Conservation (phyloP, 2,113 vertebrate genomes). For the Petroica traversi region DNA sequence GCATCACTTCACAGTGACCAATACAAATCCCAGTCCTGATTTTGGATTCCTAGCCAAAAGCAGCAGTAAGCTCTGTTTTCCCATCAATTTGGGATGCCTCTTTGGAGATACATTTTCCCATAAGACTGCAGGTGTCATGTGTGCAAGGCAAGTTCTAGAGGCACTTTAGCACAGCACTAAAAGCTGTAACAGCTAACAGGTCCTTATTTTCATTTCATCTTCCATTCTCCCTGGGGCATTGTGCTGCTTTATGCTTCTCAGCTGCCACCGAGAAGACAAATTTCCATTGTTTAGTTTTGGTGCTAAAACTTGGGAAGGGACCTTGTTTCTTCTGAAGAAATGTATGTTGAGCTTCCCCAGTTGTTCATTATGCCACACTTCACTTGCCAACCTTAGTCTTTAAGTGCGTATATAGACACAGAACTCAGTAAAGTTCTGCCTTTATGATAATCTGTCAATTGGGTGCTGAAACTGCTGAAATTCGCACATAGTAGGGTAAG, state of each 20-base stretch:
- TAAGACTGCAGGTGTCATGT: neutral
- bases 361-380: neutral
- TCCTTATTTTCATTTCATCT: neutral
- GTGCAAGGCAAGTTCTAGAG: neutral
- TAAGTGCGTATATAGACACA: neutral
- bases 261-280: neutral
- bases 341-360: neutral
- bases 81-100: neutral
- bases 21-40: neutral
- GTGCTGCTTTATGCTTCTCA: neutral
- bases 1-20: neutral
- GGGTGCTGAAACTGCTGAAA: neutral
- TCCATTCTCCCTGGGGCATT: neutral
- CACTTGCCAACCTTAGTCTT: neutral
- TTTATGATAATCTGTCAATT: neutral
- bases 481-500: neutral
- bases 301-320: neutral
- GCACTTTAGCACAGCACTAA: neutral
- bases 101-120: neutral
- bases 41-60: conserved; percentile 6
- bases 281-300: neutral
- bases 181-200: neutral
- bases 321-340: neutral
- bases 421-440: neutral
- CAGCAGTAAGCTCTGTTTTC: neutral